phyloP scores from a whole-genome alignment of 2,113 vertebrate genomes.

The Cheirogaleus medius region DNA sequence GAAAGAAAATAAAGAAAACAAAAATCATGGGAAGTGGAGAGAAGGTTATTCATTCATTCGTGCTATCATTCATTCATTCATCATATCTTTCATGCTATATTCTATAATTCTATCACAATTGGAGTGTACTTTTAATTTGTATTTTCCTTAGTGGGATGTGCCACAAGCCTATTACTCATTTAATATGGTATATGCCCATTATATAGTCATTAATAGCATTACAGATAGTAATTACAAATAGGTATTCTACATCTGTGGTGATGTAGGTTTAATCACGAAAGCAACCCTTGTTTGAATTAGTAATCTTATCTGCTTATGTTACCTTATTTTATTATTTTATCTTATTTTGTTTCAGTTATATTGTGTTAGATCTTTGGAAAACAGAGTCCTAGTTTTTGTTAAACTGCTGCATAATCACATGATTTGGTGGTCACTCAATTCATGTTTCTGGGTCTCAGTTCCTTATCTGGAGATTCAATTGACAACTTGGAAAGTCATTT shows the following conservation, averaged over 20 bases:
- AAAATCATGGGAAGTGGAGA: neutral
- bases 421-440: neutral
- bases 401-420: neutral
- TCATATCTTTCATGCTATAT: neutral
- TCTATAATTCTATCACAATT: neutral
- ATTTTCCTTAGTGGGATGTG: neutral
- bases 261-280: neutral
- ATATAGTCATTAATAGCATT: neutral
- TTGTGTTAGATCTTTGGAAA: neutral
- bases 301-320: neutral
- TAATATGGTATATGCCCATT: neutral
- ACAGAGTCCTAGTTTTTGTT: neutral
- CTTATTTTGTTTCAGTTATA: conserved; percentile 1
- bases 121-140: neutral
- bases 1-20: neutral
- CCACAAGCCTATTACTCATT: neutral
- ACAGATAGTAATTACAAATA: neutral
- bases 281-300: neutral
- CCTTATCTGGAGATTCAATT: neutral
- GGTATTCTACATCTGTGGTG: neutral
- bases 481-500: neutral
- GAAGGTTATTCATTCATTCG: neutral
- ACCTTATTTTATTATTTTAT: neutral
- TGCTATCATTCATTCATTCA: neutral
- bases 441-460: neutral